phyloP scores from a whole-genome alignment of 2,113 vertebrate species.

The Picathartes gymnocephalus region DNA sequence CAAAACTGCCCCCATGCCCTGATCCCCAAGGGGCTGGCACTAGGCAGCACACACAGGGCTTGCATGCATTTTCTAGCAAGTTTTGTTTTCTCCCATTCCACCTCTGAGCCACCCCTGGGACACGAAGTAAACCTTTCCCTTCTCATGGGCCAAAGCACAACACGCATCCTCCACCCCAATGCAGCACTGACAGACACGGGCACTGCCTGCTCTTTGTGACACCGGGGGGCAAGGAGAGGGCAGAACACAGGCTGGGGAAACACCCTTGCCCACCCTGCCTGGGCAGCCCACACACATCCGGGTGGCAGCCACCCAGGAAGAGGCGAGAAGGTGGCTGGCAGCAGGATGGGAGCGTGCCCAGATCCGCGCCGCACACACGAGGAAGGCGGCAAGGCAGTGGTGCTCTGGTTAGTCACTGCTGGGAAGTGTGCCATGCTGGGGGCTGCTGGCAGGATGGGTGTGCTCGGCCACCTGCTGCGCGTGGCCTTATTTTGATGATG shows the following conservation, averaged over 20 bases:
- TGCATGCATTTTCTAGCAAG: background rate
- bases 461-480: background rate
- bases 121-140: background rate
- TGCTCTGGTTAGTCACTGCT: background rate
- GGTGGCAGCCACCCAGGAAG: accelerated
- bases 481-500: background rate
- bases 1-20: accelerated
- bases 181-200: background rate
- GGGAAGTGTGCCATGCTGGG: background rate
- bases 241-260: background rate
- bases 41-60: background rate
- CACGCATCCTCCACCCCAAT: accelerated
- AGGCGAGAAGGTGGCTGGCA: background rate
- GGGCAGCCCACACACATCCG: background rate
- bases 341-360: background rate
- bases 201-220: background rate
- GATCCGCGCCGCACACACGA: accelerated
- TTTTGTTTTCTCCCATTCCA: background rate
- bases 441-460: background rate
- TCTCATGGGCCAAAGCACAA: background rate
- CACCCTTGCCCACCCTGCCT: background rate
- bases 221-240: background rate
- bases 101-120: background rate
- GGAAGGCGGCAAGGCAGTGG: background rate
- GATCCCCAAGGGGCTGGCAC: accelerated